phyloP scores from a whole-genome alignment of 92 coral and sea anemone species.

The Virgularia gustaviana region DNA sequence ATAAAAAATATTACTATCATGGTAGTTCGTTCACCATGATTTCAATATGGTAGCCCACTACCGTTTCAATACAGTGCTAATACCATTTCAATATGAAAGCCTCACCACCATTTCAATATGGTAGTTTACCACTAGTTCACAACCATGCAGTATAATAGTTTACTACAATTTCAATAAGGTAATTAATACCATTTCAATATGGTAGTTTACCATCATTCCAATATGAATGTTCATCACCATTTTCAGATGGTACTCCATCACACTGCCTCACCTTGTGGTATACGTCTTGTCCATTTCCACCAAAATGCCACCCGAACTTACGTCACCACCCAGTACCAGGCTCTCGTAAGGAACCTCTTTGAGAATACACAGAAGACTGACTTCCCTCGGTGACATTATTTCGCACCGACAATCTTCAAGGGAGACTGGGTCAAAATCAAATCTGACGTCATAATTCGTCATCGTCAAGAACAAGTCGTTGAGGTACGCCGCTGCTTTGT shows the following conservation, averaged over 20 bases:
- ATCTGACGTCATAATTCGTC: constrained; percentile 24
- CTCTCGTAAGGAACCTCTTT: constrained; percentile 19
- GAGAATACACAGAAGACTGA: constrained; percentile 14
- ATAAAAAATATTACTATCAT: background rate
- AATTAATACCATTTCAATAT: too few species aligned
- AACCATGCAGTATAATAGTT: too few species aligned
- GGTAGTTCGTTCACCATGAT: too few species aligned
- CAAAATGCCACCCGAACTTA: constrained; percentile 10
- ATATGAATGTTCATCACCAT: background rate
- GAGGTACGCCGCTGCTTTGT: constrained; percentile 25
- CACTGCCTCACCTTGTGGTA: constrained; percentile 4
- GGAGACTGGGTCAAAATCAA: constrained; percentile 17
- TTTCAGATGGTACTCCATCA: background rate
- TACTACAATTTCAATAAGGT: too few species aligned
- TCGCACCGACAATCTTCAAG: constrained; percentile 30
- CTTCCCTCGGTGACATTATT: background rate
- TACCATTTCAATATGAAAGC: too few species aligned
- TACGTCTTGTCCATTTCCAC: constrained; percentile 8
- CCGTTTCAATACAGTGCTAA: too few species aligned
- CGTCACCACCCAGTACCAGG: constrained; percentile 9
- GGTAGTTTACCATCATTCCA: too few species aligned
- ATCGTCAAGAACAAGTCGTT: constrained; percentile 26
- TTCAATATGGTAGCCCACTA: too few species aligned
- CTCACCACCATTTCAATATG: too few species aligned
- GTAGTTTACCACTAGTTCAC: too few species aligned